These are phyloP conservation scores for Poeciliopsis prolifica DNA, from an alignment of 2,113 vertebrate species.

Conservation along the genomic window DNA sequence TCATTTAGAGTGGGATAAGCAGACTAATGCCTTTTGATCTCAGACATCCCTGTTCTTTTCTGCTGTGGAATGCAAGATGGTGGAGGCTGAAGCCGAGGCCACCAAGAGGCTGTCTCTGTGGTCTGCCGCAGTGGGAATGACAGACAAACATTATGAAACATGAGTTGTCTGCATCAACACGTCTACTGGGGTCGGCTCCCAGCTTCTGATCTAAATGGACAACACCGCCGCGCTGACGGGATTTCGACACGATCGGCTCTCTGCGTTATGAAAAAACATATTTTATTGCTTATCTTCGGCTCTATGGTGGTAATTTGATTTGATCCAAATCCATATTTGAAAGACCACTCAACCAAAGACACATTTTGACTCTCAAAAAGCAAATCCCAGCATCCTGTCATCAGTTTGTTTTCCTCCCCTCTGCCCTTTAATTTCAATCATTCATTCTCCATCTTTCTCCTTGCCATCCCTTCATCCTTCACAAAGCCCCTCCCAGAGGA, in stretches of 20 bases:
- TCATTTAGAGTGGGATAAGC: neutral
- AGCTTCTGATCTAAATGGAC: conserved; percentile 21
- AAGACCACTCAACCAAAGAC: conserved; percentile 25
- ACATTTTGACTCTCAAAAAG: conserved; percentile 37
- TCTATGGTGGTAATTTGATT: conserved; percentile 24
- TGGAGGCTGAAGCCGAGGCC: conserved; percentile 34
- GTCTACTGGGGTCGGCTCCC: conserved; percentile 20
- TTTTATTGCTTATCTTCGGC: conserved; percentile 11
- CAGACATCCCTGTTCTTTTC: conserved; percentile 16
- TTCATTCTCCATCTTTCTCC: conserved; percentile 34
- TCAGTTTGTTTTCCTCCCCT: conserved; percentile 29
- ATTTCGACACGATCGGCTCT: conserved; percentile 30
- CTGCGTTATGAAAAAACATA: conserved; percentile 29
- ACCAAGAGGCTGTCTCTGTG: conserved; percentile 59
- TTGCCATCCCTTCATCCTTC: conserved; percentile 31
- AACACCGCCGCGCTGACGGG: conserved; percentile 16
- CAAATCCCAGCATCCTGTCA: conserved; percentile 39
- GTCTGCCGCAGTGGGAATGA: conserved; percentile 51
- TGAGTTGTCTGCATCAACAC: conserved; percentile 46
- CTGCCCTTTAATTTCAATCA: conserved; percentile 34
- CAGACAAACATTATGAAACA: conserved; percentile 53
- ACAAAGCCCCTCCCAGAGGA: neutral
- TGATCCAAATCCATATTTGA: conserved; percentile 54
- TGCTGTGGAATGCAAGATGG: conserved; percentile 57
- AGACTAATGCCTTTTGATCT: conserved; percentile 7